Evolutionary conservation across 2,888 invertebrate genomes (phyloP), one percentile per base, ranked within the genome.

Genomic region (Exephanes ischioxanthus): DNA sequence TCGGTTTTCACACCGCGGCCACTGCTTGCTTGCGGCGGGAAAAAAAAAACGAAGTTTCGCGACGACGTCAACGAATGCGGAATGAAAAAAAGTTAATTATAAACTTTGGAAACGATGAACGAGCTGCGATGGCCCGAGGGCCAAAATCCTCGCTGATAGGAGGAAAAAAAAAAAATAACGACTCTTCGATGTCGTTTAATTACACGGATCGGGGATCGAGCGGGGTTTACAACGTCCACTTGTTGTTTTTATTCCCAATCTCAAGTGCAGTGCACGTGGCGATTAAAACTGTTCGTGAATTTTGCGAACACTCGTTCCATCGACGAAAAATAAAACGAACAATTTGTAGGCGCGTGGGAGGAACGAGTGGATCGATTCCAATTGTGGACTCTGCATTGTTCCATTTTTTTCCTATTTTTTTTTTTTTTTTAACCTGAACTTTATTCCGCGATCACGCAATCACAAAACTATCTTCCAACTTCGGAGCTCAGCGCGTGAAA

Each of bases 1-100:
- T 75, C 71, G 45, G 48, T 61, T 67, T 80, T 72, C 61, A 37
- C 77, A 67, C 33, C 45, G n/a, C 55, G 71, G 66, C 58, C 63
- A 66, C 77, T 68, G 73, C 58, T 70, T 68, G 75, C 78, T 73
- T 26, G 67, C 30, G 77, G 77, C 77, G 41, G 33, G 4, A 19
- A 71, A 80, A 66, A 41, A 5, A 41, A 26, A 41, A 61, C n/a
- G 41, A 76, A 77, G 37, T 84, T 84, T 77, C 26, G 5, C 30
- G 30, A 16, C 51, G 73, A 81, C 51, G 61, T 48, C 16, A 78
- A 77, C 73, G 45, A 81, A 53, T 70, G 78, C 53, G 78, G 81
- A 81, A 72, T 70, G 51, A 70, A 30, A 79, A 79, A 63, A 79
- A 81, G 75, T 81, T 81, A 80, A 81, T 84, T 84, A 77, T 61